Base-by-base conservation (phyloP, 1,140 invertebrate genomes). In the Aleiodes sp. region DNA sequence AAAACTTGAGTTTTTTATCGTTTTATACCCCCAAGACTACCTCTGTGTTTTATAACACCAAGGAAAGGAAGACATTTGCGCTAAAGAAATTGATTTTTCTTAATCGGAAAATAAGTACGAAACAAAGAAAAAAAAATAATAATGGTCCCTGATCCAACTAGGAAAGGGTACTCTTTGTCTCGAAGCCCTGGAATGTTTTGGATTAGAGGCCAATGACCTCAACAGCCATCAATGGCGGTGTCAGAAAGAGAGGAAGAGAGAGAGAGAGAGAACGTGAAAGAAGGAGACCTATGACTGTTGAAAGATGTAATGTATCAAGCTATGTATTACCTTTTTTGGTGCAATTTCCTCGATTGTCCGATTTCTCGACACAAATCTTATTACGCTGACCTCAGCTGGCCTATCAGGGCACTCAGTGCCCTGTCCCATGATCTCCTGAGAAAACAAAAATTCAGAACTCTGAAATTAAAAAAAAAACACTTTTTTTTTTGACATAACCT, bases 331-430 rank as follows among this genome's bases (percentile, higher is more conserved):
- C 82, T 86, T 86, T 79, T 84, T 86, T 7, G 84, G 84, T n/a
- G 82, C 83, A 64, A 86, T 86, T 73, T 86, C 83, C 61, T 86
- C 84, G 24, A 86, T 84, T 7, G 83, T 86, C 9, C 74, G 83
- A 76, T 86, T 86, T 16, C 84, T 78, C 0, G 84, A 85, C n/a
- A 86, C 84, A 59, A 86, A 86, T 76, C 81, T 78, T 39, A 86
- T 86, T 41, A 86, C 84, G 72, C 84, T 86, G 72, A 86, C 84
- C 70, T 86, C 84, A 28, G 82, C 80, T 3, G 84, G 83, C 60
- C 84, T 77, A 59, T 86, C 82, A 6, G 80, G 74, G 56, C 83
- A 86, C 65, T 85, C 84, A 24, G 84, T 86, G 60, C 84, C 84
- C 59, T 86, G 84, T 37, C 84, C 84, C 84, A 86, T 86, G n/a